Base-by-base conservation (phyloP, 1,140 invertebrate species). In the Drosophila willistoni region DNA sequence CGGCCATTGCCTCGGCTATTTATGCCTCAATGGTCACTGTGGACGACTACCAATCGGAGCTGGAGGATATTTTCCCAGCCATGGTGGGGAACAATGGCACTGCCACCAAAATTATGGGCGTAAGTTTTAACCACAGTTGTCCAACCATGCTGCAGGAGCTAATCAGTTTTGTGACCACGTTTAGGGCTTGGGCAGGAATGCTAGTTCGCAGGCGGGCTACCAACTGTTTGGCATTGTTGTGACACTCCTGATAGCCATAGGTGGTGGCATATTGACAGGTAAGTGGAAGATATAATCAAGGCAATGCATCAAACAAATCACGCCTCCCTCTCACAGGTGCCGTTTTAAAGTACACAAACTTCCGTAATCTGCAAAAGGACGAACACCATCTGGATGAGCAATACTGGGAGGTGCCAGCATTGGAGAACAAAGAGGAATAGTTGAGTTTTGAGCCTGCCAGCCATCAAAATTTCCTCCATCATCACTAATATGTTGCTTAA, bases 261-360 rank as follows among this genome's bases (percentile, higher is more conserved):
- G 95, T 62, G 95, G 95, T n/a, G 97, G 97, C 55, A 85, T 95
- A 71, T 71, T 97, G 64, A 97, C 97, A 92, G 97, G 97, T 97
- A 93, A 92, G 78, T 55, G 22, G 19, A 0, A 10, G 22, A 17
- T 1, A 34, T 57, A 25, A 17, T 39, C 39, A 34, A 64, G 4
- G 36, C 22, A 19, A 29, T 64, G 4, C 34, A 29, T 13, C 14
- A 34, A 19, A n/a, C 14, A 34, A 19, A n/a, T 29, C 36, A 17
- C 17, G 3, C 2, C 7, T 57, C 36, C n/a, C 2, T 19, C 7
- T 12, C 19, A 17, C 86, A 94, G 94, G 94, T 75, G 77, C 93
- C 25, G 77, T 94, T 2, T 81, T 93, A 17, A 93, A 92, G 69
- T 85, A 91, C 39, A 81, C 91, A 4, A 79, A 91, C 39, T 92